Percentiles rank a stretch among this genome's conserved stretches.
Conservation (phyloP, 2,113 vertebrate genomes). For the Nothocercus nigrocapillus region DNA sequence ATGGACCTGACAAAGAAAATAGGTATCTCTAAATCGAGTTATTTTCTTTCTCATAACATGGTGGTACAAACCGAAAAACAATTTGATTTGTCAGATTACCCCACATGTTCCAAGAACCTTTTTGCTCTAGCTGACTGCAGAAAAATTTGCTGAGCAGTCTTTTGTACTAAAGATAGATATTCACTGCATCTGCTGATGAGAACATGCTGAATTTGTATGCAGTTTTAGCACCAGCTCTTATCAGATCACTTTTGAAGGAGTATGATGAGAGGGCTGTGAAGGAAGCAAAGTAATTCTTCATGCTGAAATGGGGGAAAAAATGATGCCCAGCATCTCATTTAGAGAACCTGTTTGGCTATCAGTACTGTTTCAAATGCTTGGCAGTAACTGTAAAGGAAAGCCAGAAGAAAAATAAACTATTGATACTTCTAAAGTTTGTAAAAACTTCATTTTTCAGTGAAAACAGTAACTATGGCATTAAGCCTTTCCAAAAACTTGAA, state of each 20-base stretch:
- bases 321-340: background rate
- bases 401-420: background rate
- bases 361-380: background rate
- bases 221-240: constrained; percentile 47
- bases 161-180: constrained; percentile 58
- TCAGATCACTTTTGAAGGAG: constrained; percentile 52
- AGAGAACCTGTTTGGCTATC: background rate
- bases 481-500: background rate
- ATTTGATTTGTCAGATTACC: constrained; percentile 16
- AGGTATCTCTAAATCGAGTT: background rate
- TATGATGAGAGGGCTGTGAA: background rate
- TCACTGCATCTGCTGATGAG: constrained; percentile 45
- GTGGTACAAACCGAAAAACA: background rate
- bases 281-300: background rate
- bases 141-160: constrained; percentile 48
- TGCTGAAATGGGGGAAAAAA: background rate
- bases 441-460: background rate
- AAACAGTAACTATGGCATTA: background rate
- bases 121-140: constrained; percentile 50
- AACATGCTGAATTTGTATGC: constrained; percentile 45
- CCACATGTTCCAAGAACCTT: background rate
- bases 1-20: background rate
- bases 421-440: background rate
- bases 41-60: background rate
- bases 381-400: background rate